phyloP scores from a whole-genome alignment of 2,888 invertebrate species.

The Cosmopolites sordidus region DNA sequence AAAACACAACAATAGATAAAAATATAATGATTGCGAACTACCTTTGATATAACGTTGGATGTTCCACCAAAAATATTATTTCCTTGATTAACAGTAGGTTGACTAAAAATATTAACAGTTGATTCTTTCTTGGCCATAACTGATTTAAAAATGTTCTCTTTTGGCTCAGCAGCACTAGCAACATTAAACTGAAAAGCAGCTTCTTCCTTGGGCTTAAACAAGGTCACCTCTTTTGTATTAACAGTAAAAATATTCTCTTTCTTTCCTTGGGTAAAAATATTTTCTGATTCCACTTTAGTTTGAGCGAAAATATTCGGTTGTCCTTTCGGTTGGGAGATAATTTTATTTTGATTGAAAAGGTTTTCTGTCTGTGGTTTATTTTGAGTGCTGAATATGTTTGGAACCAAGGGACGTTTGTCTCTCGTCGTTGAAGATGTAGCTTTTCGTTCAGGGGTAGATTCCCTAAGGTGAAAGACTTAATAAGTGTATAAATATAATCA shows the following conservation, averaged over 20 bases:
- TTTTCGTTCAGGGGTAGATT: constrained; percentile 20
- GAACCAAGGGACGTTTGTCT: neutral
- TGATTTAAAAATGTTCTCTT: constrained; percentile 17
- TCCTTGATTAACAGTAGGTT: neutral
- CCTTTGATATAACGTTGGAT: constrained; percentile 9
- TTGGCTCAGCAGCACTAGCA: neutral
- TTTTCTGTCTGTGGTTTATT: too few relatives aligned
- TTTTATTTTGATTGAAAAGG: neutral
- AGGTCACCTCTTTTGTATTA: neutral
- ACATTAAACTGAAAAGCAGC: constrained; percentile 1
- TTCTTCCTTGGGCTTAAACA: constrained; percentile 15
- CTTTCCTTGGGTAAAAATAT: constrained; percentile 15
- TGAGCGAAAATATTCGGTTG: constrained; percentile 2
- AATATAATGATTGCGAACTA: too few relatives aligned
- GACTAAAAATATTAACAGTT: constrained; percentile 16
- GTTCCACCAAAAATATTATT: neutral
- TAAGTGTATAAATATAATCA: too few relatives aligned
- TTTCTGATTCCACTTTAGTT: constrained; percentile 1
- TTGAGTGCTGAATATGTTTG: neutral
- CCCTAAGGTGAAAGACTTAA: constrained; percentile 15
- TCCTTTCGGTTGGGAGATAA: neutral
- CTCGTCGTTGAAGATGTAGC: too few relatives aligned
- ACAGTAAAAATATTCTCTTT: constrained; percentile 14
- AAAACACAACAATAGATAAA: neutral
- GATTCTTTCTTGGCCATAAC: neutral